These are phyloP conservation scores for Tolypeutes matacus DNA, from an alignment of 2,797 vertebrate genomes.

Conservation along the genomic window DNA sequence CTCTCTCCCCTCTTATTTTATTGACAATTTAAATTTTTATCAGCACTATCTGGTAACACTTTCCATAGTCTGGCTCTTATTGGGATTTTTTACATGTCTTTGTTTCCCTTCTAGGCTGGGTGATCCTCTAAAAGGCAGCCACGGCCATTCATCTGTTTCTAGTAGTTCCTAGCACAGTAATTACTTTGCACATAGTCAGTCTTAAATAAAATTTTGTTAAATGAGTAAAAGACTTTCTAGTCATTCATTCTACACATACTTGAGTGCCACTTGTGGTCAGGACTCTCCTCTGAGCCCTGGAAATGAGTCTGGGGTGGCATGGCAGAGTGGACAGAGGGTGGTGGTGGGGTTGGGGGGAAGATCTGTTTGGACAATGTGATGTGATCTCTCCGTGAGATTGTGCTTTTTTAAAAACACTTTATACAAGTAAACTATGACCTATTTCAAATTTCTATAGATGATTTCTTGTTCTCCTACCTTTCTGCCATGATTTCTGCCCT, in stretches of 20 bases:
- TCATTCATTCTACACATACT: conserved; percentile 3
- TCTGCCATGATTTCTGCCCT: background rate
- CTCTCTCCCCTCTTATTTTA: background rate
- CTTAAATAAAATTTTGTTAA: background rate
- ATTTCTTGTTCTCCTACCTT: background rate
- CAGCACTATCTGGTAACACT: background rate
- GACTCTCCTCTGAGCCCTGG: background rate
- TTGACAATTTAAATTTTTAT: background rate
- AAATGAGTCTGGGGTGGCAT: background rate
- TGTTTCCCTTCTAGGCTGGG: background rate
- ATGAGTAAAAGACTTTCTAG: background rate
- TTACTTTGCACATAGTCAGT: background rate
- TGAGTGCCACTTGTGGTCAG: background rate
- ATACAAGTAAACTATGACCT: background rate
- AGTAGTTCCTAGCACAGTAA: background rate
- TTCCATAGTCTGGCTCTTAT: background rate
- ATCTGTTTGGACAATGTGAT: background rate
- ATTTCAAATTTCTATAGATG: background rate
- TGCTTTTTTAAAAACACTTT: background rate
- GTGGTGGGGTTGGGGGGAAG: too few relatives aligned
- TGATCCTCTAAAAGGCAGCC: background rate
- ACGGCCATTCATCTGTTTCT: background rate
- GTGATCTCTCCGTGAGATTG: background rate
- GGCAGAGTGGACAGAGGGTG: background rate
- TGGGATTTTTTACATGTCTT: background rate